These are phyloP conservation scores for Trachelus tabidus DNA, from an alignment of 2,888 invertebrate genomes.

Conservation along the genomic window DNA sequence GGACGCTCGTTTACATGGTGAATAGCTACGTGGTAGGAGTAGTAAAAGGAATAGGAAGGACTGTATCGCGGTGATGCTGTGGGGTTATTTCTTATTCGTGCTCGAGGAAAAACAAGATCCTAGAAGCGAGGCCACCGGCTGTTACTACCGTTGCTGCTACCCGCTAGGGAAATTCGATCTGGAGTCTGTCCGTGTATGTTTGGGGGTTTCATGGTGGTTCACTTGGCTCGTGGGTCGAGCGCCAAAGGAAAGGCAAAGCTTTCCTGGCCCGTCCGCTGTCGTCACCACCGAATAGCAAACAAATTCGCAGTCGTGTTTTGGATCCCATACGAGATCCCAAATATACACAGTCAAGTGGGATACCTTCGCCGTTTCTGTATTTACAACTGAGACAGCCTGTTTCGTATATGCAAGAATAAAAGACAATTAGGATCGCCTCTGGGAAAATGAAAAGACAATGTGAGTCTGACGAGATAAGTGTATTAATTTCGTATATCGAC, in stretches of 20 bases:
- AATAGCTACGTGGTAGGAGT: not conserved
- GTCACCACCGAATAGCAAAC: conserved; percentile 14
- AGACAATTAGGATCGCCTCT: not conserved
- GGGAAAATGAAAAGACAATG: not conserved
- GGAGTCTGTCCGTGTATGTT: conserved; percentile 59
- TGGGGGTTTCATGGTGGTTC: conserved; percentile 39
- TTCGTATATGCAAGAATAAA: not conserved
- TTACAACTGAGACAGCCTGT: not conserved
- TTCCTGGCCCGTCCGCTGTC: conserved; percentile 12
- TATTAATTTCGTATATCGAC: not conserved
- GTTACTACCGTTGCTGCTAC: conserved; percentile 22
- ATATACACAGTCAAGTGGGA: conserved; percentile 1
- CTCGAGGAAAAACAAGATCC: conserved; percentile 32
- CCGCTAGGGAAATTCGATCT: conserved; percentile 61
- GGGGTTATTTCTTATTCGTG: conserved; percentile 42
- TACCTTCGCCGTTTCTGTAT: not conserved
- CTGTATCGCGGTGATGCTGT: not conserved
- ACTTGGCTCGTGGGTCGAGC: conserved; percentile 8
- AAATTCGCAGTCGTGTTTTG: conserved; percentile 12
- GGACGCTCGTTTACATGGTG: not conserved
- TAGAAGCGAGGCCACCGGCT: not conserved
- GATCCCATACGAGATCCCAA: conserved; percentile 1
- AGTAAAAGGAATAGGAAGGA: not conserved
- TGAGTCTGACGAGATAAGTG: not conserved
- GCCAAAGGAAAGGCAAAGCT: conserved; percentile 21